Evolutionary conservation across 2,888 invertebrate genomes (phyloP).

Genomic region (Lasioglossum morio): DNA sequence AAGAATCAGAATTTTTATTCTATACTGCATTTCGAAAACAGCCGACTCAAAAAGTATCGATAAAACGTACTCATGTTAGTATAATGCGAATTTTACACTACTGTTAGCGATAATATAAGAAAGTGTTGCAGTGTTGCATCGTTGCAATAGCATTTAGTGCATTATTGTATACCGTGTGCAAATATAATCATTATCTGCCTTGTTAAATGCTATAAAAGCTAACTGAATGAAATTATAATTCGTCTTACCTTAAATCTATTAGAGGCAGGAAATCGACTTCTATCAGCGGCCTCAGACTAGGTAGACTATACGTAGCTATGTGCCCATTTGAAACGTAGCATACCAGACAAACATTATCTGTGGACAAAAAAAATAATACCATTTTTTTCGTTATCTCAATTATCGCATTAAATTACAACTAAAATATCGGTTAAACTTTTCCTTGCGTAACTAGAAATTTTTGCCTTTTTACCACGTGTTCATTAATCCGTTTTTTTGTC

Average conservation of each 20-base stretch:
- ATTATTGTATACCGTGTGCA: constrained; percentile 73
- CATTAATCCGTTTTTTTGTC: too few species aligned
- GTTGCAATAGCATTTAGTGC: constrained; percentile 63
- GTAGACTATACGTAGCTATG: constrained; percentile 96
- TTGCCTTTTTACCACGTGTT: too few species aligned
- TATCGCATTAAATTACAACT: neutral
- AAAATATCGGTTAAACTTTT: too few species aligned
- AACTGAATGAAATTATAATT: constrained; percentile 44
- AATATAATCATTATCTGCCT: constrained; percentile 65
- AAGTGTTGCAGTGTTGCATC: constrained; percentile 48
- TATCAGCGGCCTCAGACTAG: constrained; percentile 96
- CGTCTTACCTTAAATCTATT: constrained; percentile 94
- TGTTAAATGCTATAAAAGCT: constrained; percentile 44
- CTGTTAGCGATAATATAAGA: constrained; percentile 39
- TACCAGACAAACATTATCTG: constrained; percentile 97
- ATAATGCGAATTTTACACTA: constrained; percentile 34
- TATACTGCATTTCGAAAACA: neutral
- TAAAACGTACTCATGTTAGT: constrained; percentile 14
- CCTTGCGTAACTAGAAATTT: too few species aligned
- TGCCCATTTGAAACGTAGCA: constrained; percentile 98
- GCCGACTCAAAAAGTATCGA: constrained; percentile 5
- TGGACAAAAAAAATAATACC: constrained; percentile 73
- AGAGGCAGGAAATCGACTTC: constrained; percentile 97
- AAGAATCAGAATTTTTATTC: neutral
- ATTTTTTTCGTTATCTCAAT: neutral